Evolutionary conservation across 2,888 invertebrate genomes (phyloP).

Genomic region (Volucella bombylans): DNA sequence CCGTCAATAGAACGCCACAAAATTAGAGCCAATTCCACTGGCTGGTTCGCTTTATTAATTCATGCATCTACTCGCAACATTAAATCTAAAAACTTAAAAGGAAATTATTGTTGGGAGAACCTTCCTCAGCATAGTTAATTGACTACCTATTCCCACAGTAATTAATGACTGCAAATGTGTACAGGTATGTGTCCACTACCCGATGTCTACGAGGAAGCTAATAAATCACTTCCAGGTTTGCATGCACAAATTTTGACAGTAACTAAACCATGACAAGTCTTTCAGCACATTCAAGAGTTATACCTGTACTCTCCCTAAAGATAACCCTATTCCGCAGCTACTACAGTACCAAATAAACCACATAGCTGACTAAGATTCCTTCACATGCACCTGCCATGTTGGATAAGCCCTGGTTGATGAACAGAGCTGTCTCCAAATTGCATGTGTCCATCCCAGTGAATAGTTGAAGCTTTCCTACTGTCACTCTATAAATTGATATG

Average conservation of each 20-base stretch:
- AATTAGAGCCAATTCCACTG: too few species aligned
- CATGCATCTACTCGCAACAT: too few species aligned
- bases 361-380: conserved; percentile 10
- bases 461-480: conserved; percentile 21
- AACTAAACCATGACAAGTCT: conserved; percentile 32
- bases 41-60: too few species aligned
- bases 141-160: too few species aligned
- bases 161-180: too few species aligned
- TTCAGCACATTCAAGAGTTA: conserved; percentile 27
- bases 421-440: conserved; percentile 9
- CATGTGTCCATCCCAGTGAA: not conserved
- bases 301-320: not conserved
- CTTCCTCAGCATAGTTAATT: too few species aligned
- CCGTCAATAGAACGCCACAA: too few species aligned
- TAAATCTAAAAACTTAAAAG: too few species aligned
- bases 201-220: not conserved
- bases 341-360: conserved; percentile 23
- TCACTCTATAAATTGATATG: conserved; percentile 50
- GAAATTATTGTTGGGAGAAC: too few species aligned
- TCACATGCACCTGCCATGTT: conserved; percentile 26
- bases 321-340: conserved; percentile 10
- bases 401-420: not conserved
- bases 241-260: conserved; percentile 27
- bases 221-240: conserved; percentile 16
- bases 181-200: not conserved